Base-by-base conservation (phyloP, 2,797 vertebrate species). In the Anableps anableps region DNA sequence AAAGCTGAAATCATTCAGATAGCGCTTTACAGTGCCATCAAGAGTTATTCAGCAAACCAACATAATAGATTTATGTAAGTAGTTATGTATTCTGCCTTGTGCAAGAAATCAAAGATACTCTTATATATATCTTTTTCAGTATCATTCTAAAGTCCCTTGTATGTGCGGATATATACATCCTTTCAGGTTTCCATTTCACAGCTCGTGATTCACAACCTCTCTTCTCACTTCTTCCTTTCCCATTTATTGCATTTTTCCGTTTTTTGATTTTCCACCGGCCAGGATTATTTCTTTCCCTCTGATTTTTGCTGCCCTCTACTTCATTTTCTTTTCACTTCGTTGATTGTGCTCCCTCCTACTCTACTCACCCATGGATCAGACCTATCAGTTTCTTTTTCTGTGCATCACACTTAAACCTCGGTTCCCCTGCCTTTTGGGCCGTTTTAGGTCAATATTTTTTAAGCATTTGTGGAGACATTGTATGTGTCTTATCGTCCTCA, bases 141-240 rank as follows among this genome's bases (percentile, higher is more conserved):
- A 64, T 64, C 7, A 34, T 16, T 34, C 17, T 0, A 34, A 50
- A 50, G 17, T 19, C 48, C 17, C 17, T 50, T 31, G 2, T 19
- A 34, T 62, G 6, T 34, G 48, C 19, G 48, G 48, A 34, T 26
- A 26, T 26, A 53, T 53, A 8, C 16, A 62, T 68, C n/a, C 3
- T 26, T 47, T 60, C 55, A 31, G 38, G 53, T 79, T 80, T 85
- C 81, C 68, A 89, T 91, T 88, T 91, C 83, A 90, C 90, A 87
- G 26, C 47, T 31, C 68, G 50, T 72, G 84, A 82, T 81, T 79
- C 73, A 75, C 73, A 72, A 62, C 70, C 31, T 73, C 74, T 77
- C 0, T 19, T 41, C 5, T 19, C 36, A 36, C 26, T 76, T 9
- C 47, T 71, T 41, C 3, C 50, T 78, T 14, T 38, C 38, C 68